phyloP scores from a whole-genome alignment of 2,797 vertebrate genomes.

The Australoheros facetus region DNA sequence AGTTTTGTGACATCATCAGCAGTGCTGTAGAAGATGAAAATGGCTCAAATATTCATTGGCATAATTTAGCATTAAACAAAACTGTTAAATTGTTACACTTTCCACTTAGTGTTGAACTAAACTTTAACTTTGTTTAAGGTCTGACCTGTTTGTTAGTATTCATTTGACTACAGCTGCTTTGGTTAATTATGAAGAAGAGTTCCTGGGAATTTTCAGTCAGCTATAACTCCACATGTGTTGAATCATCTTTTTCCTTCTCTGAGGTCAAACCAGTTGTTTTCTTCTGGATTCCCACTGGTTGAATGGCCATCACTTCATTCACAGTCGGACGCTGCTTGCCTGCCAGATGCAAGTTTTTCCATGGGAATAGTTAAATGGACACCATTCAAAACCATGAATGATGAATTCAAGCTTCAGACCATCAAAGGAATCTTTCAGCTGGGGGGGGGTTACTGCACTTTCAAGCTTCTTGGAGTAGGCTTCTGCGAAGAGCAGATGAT shows the following conservation, averaged over 20 bases:
- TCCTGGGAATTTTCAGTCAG: constrained; percentile 1
- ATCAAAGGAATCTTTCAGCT: background rate
- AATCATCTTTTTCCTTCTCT: constrained; percentile 12
- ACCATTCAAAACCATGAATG: background rate
- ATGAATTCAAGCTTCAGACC: background rate
- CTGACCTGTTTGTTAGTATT: too few relatives aligned
- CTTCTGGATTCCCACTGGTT: constrained; percentile 1
- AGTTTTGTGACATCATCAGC: background rate
- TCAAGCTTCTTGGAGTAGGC: background rate
- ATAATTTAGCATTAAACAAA: background rate
- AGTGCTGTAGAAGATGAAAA: background rate
- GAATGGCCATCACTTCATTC: background rate
- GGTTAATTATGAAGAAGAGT: background rate
- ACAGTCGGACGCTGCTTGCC: background rate
- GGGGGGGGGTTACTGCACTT: background rate
- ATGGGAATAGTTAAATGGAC: background rate
- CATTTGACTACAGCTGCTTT: background rate
- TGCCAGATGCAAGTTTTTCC: background rate
- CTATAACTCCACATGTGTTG: background rate
- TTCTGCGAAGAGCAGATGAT: background rate
- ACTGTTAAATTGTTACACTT: background rate
- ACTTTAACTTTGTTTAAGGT: background rate
- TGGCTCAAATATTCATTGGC: background rate
- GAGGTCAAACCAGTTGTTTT: background rate
- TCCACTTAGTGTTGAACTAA: background rate